Conservation (phyloP, 2,888 invertebrate genomes). For the Andrena trimmerana region DNA sequence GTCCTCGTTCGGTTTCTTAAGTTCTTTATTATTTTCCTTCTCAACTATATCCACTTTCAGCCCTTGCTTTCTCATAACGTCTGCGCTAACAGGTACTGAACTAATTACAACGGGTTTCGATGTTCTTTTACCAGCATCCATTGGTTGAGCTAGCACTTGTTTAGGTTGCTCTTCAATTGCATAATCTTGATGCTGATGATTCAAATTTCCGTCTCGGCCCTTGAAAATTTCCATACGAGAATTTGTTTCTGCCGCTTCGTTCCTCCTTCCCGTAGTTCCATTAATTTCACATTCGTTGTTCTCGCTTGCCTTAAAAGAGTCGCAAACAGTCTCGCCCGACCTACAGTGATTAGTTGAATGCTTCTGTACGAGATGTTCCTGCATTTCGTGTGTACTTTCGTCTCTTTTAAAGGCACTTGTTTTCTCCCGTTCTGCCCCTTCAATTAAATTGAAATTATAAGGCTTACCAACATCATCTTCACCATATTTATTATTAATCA, state of each 20-base stretch:
- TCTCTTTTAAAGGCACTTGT: neutral
- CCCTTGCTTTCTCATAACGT: neutral
- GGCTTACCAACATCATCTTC: neutral
- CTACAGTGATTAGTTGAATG: neutral
- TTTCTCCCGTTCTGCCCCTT: neutral
- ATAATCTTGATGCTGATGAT: neutral
- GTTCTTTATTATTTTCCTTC: neutral
- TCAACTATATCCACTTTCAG: neutral
- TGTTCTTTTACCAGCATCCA: too few species aligned
- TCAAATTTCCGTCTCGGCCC: neutral
- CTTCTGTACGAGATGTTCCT: neutral
- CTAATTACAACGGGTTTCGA: conserved; percentile 23
- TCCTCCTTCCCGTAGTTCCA: neutral
- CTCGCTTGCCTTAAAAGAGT: neutral
- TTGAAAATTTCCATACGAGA: neutral
- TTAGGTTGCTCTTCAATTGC: neutral
- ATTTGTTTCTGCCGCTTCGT: neutral
- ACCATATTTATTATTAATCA: neutral
- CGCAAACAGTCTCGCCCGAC: neutral
- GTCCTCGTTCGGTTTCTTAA: neutral
- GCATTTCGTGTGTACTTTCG: neutral
- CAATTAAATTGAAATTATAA: neutral
- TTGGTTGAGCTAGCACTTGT: neutral
- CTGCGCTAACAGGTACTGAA: neutral
- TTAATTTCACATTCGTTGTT: neutral